Base-by-base conservation (phyloP, 1,140 invertebrate genomes). In the Tetramorium parvispinum region DNA sequence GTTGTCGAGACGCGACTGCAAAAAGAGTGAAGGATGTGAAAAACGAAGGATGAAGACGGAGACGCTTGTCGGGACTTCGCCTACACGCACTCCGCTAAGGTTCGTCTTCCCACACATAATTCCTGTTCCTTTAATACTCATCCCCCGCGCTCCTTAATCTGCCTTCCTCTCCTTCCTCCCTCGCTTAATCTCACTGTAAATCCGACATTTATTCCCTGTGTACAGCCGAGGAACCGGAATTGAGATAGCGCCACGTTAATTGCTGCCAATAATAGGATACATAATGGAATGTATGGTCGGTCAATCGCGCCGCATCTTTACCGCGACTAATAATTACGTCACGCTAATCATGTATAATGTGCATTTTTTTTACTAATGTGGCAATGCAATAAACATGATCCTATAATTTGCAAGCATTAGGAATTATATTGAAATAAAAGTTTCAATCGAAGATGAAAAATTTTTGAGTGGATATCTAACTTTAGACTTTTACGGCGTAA, bases 171-270 rank as follows among this genome's bases (percentile, higher is more conserved):
- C 13, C 24, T 49, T 79, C 37, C 24, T 51, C 32, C 46, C 63
- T 13, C 21, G 59, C 11, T 76, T 78, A 78, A 76, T 85, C 61
- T 63, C 82, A 16, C 51, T 24, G 51, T 86, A 85, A 85, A 86
- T 86, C 85, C 49, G 75, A 46, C 81, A 77, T 46, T 79, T 79
- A 75, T 61, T 85, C 55, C 65, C 57, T 16, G 71, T 57, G 43
- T 55, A 55, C 32, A 8, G 24, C 11, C 40, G 37, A 51, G 53
- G 70, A 57, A 59, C 37, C 49, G 65, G 87, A 85, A 88, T 88
- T 88, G 63, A 88, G 87, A 88, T 87, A 71, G 65, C 65, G 49
- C 82, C 57, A 51, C 49, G 87, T 73, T 88, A 87, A 87, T 88
- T 66, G 75, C 75, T 51, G 66, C 32, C 66, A 75, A 79, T 87